phyloP scores from a whole-genome alignment of 2,888 invertebrate genomes.

The Calameuta idolon region DNA sequence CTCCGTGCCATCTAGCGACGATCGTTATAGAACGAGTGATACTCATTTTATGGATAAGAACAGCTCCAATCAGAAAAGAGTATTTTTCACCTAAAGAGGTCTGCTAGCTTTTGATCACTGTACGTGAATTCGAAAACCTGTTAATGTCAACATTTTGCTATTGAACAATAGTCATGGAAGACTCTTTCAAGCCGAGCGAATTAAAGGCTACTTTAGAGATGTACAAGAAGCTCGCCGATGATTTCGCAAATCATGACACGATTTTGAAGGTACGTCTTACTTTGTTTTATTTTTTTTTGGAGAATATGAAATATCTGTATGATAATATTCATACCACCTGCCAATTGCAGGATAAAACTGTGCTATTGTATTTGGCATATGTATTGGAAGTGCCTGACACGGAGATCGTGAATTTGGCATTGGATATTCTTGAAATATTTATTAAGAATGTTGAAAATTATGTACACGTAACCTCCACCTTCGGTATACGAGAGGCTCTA shows the following conservation, averaged over 20 bases:
- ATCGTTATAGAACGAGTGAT: not conserved
- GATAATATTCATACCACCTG: not conserved
- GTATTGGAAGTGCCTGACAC: slow-evolving; percentile 58
- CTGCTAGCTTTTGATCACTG: slow-evolving; percentile 3
- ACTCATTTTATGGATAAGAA: not conserved
- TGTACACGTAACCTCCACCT: slow-evolving; percentile 63
- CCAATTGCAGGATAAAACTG: slow-evolving; percentile 60
- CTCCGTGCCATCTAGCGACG: not conserved
- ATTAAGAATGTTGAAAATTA: slow-evolving; percentile 64
- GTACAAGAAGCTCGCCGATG: slow-evolving; percentile 61
- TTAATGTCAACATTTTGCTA: not conserved
- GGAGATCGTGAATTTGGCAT: slow-evolving; percentile 55
- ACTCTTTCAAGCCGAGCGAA: slow-evolving; percentile 56
- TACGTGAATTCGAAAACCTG: slow-evolving; percentile 3
- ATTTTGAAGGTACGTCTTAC: slow-evolving; percentile 57
- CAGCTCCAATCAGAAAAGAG: not conserved
- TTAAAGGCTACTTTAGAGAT: slow-evolving; percentile 58
- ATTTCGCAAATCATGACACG: slow-evolving; percentile 62
- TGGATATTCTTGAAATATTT: slow-evolving; percentile 60
- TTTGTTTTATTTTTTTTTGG: not conserved
- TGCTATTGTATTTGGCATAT: slow-evolving; percentile 61
- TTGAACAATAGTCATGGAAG: slow-evolving; percentile 37
- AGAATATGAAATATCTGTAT: not conserved
- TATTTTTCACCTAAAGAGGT: not conserved
- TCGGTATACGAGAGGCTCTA: slow-evolving; percentile 62